Percentiles rank a stretch among this genome's conserved stretches.
These are phyloP conservation scores for Eospalax fontanierii DNA, from an alignment of 2,797 vertebrate species.

Conservation along the genomic window DNA sequence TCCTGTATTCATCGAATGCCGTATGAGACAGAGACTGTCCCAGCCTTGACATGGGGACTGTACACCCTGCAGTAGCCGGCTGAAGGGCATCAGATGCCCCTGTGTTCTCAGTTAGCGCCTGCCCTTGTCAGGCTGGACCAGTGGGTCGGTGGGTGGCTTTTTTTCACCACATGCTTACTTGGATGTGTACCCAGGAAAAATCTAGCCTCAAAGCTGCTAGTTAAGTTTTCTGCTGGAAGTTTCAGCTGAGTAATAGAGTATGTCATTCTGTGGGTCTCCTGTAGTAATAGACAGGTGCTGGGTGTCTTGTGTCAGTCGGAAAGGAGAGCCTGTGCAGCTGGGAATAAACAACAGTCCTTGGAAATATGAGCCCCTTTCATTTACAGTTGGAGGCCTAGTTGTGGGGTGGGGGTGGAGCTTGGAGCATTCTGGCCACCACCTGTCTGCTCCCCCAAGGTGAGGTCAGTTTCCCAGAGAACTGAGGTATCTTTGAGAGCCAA, in stretches of 20 bases:
- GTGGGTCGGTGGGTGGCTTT: neutral
- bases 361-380: constrained; percentile 77
- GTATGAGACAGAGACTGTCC: neutral
- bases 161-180: neutral
- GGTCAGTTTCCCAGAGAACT: constrained; percentile 31
- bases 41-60: neutral
- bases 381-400: constrained; percentile 69
- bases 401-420: neutral
- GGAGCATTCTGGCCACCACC: constrained; percentile 36
- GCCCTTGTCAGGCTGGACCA: neutral
- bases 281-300: constrained; percentile 83
- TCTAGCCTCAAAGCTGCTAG: constrained; percentile 18
- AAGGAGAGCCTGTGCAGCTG: constrained; percentile 66
- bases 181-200: neutral
- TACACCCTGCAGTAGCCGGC: neutral
- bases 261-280: constrained; percentile 35
- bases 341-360: constrained; percentile 72
- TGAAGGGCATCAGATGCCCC: neutral
- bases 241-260: constrained; percentile 51
- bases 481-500: neutral
- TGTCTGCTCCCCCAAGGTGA: constrained; percentile 53
- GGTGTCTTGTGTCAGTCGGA: constrained; percentile 77
- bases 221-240: constrained; percentile 52
- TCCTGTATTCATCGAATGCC: neutral
- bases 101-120: neutral